A percentile compares a stretch with the other conserved stretches of the same genome.
Evolutionary conservation across 2,113 vertebrate genomes (phyloP).

Genomic region (Amia ocellicauda): DNA sequence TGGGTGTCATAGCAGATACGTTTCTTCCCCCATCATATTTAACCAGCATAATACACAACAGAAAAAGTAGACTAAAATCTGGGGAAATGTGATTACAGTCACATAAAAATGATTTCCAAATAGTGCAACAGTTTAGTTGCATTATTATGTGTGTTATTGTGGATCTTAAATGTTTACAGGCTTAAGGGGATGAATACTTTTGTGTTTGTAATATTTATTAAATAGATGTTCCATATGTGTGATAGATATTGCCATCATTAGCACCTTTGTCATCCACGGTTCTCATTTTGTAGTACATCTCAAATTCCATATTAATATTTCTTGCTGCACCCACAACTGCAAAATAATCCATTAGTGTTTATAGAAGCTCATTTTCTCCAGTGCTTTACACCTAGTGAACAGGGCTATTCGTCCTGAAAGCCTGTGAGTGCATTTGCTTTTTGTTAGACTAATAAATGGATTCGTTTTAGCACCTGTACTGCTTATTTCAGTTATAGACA

Average conservation of each 20-base stretch:
- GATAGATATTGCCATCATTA: conserved; percentile 4
- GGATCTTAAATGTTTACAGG: too few relatives aligned
- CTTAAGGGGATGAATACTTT: too few relatives aligned
- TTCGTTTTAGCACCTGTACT: conserved; percentile 37
- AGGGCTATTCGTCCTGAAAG: conserved; percentile 21
- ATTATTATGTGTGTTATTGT: too few relatives aligned
- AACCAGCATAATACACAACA: too few relatives aligned
- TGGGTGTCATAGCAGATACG: too few relatives aligned
- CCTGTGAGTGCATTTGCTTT: conserved; percentile 10
- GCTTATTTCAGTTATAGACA: conserved; percentile 23
- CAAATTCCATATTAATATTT: conserved; percentile 11
- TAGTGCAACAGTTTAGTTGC: too few relatives aligned
- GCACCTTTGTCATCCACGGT: not conserved
- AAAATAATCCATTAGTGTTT: conserved; percentile 22
- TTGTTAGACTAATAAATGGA: conserved; percentile 36
- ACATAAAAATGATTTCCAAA: too few relatives aligned
- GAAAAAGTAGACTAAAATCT: too few relatives aligned
- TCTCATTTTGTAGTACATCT: not conserved
- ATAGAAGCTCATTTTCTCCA: conserved; percentile 21
- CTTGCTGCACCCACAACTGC: conserved; percentile 4
- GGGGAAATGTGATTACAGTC: too few relatives aligned
- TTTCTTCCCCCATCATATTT: too few relatives aligned
- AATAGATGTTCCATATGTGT: too few relatives aligned
- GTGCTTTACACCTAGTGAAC: conserved; percentile 12
- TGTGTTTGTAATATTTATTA: too few relatives aligned